These are phyloP conservation scores for Hydroisotoma schaefferi DNA, from an alignment of 2,888 invertebrate genomes.

Conservation along the genomic window DNA sequence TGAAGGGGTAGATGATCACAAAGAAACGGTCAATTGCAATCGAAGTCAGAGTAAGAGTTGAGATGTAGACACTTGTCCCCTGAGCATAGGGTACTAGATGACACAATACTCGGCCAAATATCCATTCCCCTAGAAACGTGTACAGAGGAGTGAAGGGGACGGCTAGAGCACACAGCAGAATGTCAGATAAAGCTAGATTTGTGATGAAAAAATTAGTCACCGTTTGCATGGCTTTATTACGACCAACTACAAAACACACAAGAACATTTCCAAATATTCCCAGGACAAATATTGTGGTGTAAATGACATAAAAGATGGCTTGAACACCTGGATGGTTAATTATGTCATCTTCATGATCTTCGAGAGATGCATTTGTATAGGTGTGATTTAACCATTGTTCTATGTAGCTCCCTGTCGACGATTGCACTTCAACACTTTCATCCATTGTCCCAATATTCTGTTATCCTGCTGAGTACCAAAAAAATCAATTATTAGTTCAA, in stretches of 20 bases:
- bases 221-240: constrained; percentile 93
- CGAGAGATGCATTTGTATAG: constrained; percentile 17
- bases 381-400: constrained; percentile 19
- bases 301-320: constrained; percentile 70
- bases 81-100: constrained; percentile 84
- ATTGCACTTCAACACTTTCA: not conserved
- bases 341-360: constrained; percentile 54
- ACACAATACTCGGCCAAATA: constrained; percentile 85
- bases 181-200: constrained; percentile 91
- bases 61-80: constrained; percentile 95
- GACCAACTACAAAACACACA: constrained; percentile 88
- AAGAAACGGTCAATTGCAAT: constrained; percentile 97
- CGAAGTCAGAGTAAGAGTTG: constrained; percentile 91
- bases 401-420: constrained; percentile 14
- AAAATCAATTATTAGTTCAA: no score
- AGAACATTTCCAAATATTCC: constrained; percentile 86
- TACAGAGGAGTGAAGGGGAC: constrained; percentile 96
- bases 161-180: constrained; percentile 75
- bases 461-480: no score
- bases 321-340: constrained; percentile 67
- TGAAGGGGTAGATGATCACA: constrained; percentile 93
- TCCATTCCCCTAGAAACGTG: constrained; percentile 85
- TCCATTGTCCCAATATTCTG: constrained; percentile 2
- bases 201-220: constrained; percentile 97
- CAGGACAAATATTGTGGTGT: constrained; percentile 75